Evolutionary conservation across 2,888 invertebrate genomes (phyloP), one percentile per base, ranked within the genome.

Genomic region (Noctua comes): DNA sequence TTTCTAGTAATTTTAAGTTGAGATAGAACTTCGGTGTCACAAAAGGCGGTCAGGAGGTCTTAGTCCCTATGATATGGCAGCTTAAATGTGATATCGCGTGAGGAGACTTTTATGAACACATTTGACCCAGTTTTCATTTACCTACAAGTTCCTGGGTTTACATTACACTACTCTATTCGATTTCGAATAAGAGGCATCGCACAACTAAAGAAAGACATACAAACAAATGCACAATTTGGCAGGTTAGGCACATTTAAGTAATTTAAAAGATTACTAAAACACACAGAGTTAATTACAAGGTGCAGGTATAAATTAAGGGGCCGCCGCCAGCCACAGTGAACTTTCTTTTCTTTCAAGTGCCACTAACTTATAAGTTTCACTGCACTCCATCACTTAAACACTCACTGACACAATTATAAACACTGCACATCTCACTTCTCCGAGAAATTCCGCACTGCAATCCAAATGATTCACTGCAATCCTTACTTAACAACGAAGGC

Each of bases 401-500:
- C 85, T 89, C 95, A 95, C 95, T 94, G 91, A 92, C 95, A 96
- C 95, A 93, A 91, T 91, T 92, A 91, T 92, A 88, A 91, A 92
- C 96, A 96, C 95, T 95, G 88, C 95, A 96, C 95, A 94, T 83
- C 92, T 93, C 96, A 95, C 94, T 93, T 93, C 91, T 90, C 91
- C 92, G 90, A 83, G 88, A 90, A 89, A 92, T 91, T 93, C 95
- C 95, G 94, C 96, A 97, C 97, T 97, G 96, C 96, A 96, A 97
- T 97, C 96, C 96, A 94, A 94, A 89, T 91, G 86, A 92, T 92
- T 92, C 96, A 97, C 96, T 97, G 96, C 96, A 96, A 97, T 97
- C 96, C 96, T 93, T 95, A 86, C 91, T 90, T 83, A 88, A 88
- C 89, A 87, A 89, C 89, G 90, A 86, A 86, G 88, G 83, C 85